Base-by-base conservation (phyloP, 1,140 invertebrate genomes). In the Drosophila baimaii region DNA sequence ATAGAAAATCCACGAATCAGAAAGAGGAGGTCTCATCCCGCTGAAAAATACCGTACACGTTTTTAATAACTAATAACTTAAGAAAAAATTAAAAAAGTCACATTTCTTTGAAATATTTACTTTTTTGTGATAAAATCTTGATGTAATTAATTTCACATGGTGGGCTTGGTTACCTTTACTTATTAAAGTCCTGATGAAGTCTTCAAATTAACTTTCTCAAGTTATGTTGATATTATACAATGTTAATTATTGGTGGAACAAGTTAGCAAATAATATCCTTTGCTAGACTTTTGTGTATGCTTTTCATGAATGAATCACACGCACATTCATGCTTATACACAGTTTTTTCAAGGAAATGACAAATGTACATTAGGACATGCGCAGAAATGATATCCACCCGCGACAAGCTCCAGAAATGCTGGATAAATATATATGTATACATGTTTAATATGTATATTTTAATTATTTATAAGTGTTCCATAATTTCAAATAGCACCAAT, bases 221-320 rank as follows among this genome's bases (percentile, higher is more conserved):
- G 5, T 27, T 27, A 25, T 27, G 3, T 15, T 9, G 12, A 29
- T 39, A 9, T 17, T 33, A 33, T 33, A 19, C 15, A 15, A 15
- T 52, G 29, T 21, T 33, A 21, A 19, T 31, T 13, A 29, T 12
- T 29, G 17, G 31, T 15, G 19, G 5, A 31, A 21, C 17, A 33
- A 52, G 13, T 13, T 12, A 12, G 25, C n/a, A 29, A 58, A 33
- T 52, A 23, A 52, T 17, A n/a, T 21, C 5, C 19, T 23, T 21
- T 7, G 21, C 7, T 10, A 59, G 5, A 21, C 15, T 35, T 21
- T 27, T 39, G 39, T 27, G 59, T 63, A 63, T 63, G 54, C 55
- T 41, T 63, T 59, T 63, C 25, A 63, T 63, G 61, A 63, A 62
- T 62, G 59, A 62, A 62, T 33, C 21, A 8, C 21, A 31, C 54